Conservation (phyloP, 64 coral and sea anemone species). For the Trachythela sp. region DNA sequence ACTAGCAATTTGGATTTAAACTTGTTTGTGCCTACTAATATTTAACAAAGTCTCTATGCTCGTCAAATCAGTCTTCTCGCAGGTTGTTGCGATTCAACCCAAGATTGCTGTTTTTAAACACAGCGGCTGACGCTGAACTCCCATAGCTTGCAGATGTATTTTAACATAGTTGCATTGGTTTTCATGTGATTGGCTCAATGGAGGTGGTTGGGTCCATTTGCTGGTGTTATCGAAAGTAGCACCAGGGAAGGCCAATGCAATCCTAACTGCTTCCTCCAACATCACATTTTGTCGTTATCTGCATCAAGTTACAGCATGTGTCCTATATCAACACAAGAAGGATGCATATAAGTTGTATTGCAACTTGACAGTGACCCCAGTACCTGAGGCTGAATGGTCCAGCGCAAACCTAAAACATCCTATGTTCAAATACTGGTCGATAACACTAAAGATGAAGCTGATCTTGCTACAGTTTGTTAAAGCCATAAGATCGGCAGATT, state of each 20-base stretch:
- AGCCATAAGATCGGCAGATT: conserved; percentile 34
- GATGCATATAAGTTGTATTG: conserved; percentile 20
- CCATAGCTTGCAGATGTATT: no score
- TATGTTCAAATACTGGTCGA: conserved; percentile 32
- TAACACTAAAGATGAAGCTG: conserved; percentile 31
- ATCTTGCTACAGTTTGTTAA: conserved; percentile 36
- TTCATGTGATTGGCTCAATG: conserved; percentile 23
- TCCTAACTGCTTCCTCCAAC: conserved; percentile 28
- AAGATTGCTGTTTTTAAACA: no score
- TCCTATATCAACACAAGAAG: conserved; percentile 26
- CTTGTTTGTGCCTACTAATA: no score
- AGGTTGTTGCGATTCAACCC: no score
- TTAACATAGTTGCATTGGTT: neutral
- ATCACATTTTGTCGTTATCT: conserved; percentile 22
- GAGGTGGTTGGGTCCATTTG: conserved; percentile 51
- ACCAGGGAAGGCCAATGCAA: conserved; percentile 34
- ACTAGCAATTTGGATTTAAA: no score
- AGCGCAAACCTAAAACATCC: neutral
- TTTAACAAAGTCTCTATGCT: no score
- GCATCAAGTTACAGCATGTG: conserved; percentile 40
- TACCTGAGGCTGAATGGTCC: neutral
- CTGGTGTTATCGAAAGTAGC: conserved; percentile 39
- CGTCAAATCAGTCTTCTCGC: no score
- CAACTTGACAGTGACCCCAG: conserved; percentile 14
- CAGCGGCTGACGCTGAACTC: no score